Conservation (phyloP, 1,140 invertebrate species). For the Panagrolaimus sp. region DNA sequence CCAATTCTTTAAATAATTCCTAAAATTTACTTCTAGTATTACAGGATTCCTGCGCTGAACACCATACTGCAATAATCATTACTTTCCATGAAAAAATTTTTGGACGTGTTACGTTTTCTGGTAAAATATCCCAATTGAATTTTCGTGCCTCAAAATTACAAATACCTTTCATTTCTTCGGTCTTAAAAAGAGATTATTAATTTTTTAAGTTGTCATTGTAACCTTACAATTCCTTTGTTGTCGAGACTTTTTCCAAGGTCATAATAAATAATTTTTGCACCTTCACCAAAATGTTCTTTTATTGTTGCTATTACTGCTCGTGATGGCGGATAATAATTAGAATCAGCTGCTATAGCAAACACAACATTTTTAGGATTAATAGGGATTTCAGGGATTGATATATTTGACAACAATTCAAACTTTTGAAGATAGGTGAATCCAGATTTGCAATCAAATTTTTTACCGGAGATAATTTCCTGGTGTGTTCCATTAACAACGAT, state of each 20-base stretch:
- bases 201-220: background rate
- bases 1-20: conserved; percentile 12
- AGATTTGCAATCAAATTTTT: background rate
- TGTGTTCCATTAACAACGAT: background rate
- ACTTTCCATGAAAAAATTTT: conserved; percentile 6
- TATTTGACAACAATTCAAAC: background rate
- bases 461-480: background rate
- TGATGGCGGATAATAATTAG: background rate
- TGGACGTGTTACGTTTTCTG: background rate
- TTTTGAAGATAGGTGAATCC: background rate
- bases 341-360: background rate
- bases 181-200: background rate
- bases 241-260: background rate
- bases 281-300: conserved; percentile 1
- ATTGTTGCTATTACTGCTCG: conserved; percentile 6
- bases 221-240: background rate
- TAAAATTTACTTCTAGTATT: background rate
- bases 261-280: conserved; percentile 5
- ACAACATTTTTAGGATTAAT: background rate
- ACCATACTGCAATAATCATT: conserved; percentile 15
- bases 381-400: background rate
- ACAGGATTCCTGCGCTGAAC: no score
- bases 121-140: background rate
- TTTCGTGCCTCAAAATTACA: conserved; percentile 19
- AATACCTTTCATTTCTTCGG: conserved; percentile 10